Conservation (phyloP, 1,140 invertebrate genomes). For the Drosophila subobscura region DNA sequence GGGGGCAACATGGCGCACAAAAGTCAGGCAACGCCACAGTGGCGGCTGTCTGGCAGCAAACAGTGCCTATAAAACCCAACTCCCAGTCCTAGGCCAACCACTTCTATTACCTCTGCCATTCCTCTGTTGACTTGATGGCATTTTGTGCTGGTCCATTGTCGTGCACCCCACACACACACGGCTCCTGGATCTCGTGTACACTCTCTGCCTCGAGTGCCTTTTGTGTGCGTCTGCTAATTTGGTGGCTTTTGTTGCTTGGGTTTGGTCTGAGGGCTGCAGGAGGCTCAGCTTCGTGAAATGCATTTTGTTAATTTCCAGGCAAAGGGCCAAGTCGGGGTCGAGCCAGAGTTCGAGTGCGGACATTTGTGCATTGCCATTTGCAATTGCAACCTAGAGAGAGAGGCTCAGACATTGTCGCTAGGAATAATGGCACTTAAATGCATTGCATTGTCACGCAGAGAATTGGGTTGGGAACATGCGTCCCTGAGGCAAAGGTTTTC, state of each 20-base stretch:
- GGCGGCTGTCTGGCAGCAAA: constrained; percentile 36
- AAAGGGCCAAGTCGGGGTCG: constrained; percentile 23
- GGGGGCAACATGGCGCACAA: constrained; percentile 15
- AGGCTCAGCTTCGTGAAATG: constrained; percentile 29
- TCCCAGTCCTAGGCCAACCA: background rate
- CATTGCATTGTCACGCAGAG: constrained; percentile 41
- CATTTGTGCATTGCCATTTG: constrained; percentile 22
- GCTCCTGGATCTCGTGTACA: no score
- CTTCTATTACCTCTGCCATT: constrained; percentile 30
- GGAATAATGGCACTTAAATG: constrained; percentile 58
- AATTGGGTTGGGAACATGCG: constrained; percentile 2
- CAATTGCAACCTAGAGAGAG: constrained; percentile 19
- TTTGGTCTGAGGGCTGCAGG: constrained; percentile 9
- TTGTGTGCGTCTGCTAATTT: constrained; percentile 74
- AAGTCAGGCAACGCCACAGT: constrained; percentile 40
- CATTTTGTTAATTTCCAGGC: constrained; percentile 47
- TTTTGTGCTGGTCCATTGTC: constrained; percentile 63
- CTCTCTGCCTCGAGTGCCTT: constrained; percentile 24
- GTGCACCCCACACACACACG: constrained; percentile 6
- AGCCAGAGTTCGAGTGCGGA: constrained; percentile 3
- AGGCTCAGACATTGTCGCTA: constrained; percentile 34
- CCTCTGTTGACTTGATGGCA: constrained; percentile 40
- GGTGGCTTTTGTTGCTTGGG: constrained; percentile 68
- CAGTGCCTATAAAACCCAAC: constrained; percentile 13
- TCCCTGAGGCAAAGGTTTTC: constrained; percentile 2